These are phyloP conservation scores for Geotrypetes seraphini DNA, from an alignment of 2,797 vertebrate species.

Conservation along the genomic window DNA sequence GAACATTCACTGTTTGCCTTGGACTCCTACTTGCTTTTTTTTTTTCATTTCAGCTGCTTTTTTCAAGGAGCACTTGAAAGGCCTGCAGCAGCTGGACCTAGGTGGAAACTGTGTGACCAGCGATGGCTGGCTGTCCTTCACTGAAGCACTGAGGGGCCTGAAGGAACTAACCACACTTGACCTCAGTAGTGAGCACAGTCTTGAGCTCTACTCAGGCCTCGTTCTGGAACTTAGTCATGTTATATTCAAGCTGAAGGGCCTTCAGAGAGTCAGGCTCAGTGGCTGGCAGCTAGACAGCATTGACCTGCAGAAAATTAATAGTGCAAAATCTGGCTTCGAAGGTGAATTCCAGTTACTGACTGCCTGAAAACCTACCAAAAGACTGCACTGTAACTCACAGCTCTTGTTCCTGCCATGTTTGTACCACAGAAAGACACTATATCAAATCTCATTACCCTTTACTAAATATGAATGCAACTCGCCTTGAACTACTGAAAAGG, in stretches of 20 bases:
- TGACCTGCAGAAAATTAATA: constrained; percentile 23
- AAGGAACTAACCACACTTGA: constrained; percentile 27
- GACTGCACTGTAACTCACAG: too few species aligned
- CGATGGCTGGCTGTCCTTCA: constrained; percentile 30
- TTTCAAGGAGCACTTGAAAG: constrained; percentile 15
- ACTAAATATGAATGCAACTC: too few species aligned
- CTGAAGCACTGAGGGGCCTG: constrained; percentile 14
- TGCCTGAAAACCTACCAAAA: too few species aligned
- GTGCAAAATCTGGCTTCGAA: too few species aligned
- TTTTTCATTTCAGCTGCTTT: constrained; percentile 12
- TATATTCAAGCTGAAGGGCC: constrained; percentile 19
- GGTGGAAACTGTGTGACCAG: constrained; percentile 25
- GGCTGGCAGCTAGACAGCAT: constrained; percentile 31
- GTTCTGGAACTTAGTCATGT: constrained; percentile 24
- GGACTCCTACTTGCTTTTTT: background rate
- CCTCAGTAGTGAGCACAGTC: constrained; percentile 21
- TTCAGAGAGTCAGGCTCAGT: constrained; percentile 23
- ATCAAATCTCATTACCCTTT: too few species aligned
- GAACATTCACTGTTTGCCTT: too few species aligned
- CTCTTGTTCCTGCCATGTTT: too few species aligned
- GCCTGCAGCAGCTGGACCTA: constrained; percentile 32
- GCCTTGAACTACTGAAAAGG: too few species aligned
- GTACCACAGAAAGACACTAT: too few species aligned
- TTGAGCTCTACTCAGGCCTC: constrained; percentile 19
- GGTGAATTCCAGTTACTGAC: too few species aligned